These are phyloP conservation scores for Pelosia muscerda DNA, from an alignment of 2,888 invertebrate genomes.

Conservation along the genomic window DNA sequence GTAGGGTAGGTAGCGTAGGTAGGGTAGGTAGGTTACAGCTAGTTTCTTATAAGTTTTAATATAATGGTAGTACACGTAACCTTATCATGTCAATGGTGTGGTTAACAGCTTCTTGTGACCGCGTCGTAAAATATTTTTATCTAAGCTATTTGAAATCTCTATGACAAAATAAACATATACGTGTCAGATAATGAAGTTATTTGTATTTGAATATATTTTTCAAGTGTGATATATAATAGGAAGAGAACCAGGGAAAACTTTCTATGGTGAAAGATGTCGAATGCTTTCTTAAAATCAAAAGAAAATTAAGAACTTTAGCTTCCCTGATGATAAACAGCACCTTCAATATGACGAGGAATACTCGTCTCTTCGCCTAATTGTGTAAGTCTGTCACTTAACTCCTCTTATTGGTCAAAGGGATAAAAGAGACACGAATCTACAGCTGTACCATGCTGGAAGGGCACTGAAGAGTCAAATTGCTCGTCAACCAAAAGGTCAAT, in stretches of 20 bases:
- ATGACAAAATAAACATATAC: background rate
- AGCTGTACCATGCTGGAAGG: no score
- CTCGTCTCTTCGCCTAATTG: no score
- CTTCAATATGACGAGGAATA: no score
- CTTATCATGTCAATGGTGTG: background rate
- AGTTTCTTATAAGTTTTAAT: background rate
- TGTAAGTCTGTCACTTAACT: no score
- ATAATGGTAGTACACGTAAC: background rate
- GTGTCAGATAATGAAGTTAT: conserved; percentile 1
- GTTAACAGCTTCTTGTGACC: conserved; percentile 3
- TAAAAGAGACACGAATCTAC: no score
- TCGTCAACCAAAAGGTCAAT: no score
- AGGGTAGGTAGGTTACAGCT: no score
- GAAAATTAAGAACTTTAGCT: no score
- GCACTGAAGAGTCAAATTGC: no score
- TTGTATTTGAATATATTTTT: conserved; percentile 1
- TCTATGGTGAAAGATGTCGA: background rate
- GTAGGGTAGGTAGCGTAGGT: no score
- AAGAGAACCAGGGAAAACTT: background rate
- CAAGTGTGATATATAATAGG: background rate
- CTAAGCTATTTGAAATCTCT: background rate
- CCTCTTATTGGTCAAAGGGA: no score
- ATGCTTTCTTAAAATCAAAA: background rate
- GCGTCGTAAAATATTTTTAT: background rate
- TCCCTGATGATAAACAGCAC: no score